Evolutionary conservation across 2,797 vertebrate species (phyloP).

Genomic region (Trachurus trachurus): DNA sequence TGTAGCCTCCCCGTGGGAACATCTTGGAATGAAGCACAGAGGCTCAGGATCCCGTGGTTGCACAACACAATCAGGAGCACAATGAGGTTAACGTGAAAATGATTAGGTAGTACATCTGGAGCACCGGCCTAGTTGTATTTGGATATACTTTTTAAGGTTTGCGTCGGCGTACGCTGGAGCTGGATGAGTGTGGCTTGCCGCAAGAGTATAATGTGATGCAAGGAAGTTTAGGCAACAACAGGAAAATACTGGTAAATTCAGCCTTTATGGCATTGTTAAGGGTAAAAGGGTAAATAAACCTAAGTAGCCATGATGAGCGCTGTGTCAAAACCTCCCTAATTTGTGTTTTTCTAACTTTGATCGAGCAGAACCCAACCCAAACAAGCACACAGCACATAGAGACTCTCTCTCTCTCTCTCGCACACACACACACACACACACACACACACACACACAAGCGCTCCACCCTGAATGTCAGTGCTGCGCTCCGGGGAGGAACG

Average conservation of each 20-base stretch:
- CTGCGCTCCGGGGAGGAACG: constrained; percentile 5
- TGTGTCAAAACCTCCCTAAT: constrained; percentile 34
- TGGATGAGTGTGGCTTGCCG: constrained; percentile 61
- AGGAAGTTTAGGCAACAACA: constrained; percentile 50
- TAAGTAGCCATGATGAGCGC: constrained; percentile 46
- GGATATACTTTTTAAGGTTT: constrained; percentile 53
- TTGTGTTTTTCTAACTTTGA: constrained; percentile 56
- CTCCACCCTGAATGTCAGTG: constrained; percentile 28
- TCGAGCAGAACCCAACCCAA: constrained; percentile 28
- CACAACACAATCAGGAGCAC: constrained; percentile 39
- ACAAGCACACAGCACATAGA: constrained; percentile 45
- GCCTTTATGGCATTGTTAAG: constrained; percentile 51
- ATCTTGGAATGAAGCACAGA: constrained; percentile 32
- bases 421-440: constrained; percentile 29
- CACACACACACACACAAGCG: constrained; percentile 30
- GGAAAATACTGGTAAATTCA: constrained; percentile 44
- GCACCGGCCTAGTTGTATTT: constrained; percentile 29
- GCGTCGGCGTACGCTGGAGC: constrained; percentile 19
- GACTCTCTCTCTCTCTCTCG: neutral
- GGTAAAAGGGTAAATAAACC: constrained; percentile 54
- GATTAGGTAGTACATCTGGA: constrained; percentile 39
- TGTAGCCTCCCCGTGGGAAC: constrained; percentile 73
- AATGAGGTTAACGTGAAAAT: constrained; percentile 52
- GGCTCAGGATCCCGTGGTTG: constrained; percentile 41
- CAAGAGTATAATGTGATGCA: constrained; percentile 51